Conservation (phyloP, 1,140 invertebrate genomes). For the Conus betulinus region DNA sequence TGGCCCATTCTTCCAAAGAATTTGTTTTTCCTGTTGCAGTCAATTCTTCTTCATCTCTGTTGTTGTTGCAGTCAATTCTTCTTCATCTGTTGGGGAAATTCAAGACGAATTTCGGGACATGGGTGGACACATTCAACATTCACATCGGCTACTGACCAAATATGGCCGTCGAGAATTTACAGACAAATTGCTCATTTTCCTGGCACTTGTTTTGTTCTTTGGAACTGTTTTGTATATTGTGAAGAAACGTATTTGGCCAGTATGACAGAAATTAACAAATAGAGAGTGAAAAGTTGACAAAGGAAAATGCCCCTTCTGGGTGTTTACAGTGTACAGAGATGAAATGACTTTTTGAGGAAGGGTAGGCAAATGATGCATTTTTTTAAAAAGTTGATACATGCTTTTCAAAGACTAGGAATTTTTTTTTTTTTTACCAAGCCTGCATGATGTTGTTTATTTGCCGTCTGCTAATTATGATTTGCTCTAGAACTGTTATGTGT, state of each 20-base stretch:
- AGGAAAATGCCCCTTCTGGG: no score
- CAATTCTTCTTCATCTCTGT: conserved; percentile 58
- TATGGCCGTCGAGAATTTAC: conserved; percentile 95
- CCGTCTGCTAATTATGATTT: no score
- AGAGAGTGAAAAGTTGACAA: neutral
- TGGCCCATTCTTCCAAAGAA: no score
- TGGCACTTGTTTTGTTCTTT: conserved; percentile 94
- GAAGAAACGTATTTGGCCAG: conserved; percentile 84
- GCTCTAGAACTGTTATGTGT: no score
- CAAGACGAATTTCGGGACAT: conserved; percentile 90
- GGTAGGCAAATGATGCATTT: no score
- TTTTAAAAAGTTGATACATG: no score
- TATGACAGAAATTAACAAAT: conserved; percentile 31
- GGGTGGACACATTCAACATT: conserved; percentile 89
- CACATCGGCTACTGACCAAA: conserved; percentile 93
- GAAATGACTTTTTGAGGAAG: no score
- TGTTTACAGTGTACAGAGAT: no score
- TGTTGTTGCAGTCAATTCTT: conserved; percentile 62
- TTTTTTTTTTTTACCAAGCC: no score
- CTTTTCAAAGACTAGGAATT: no score
- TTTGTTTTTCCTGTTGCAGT: no score
- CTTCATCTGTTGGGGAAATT: conserved; percentile 80
- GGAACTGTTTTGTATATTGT: conserved; percentile 93
- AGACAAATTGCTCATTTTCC: conserved; percentile 92
- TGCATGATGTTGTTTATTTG: no score